Evolutionary conservation across 2,113 vertebrate genomes (phyloP).

Genomic region (Ailuropoda melanoleuca): DNA sequence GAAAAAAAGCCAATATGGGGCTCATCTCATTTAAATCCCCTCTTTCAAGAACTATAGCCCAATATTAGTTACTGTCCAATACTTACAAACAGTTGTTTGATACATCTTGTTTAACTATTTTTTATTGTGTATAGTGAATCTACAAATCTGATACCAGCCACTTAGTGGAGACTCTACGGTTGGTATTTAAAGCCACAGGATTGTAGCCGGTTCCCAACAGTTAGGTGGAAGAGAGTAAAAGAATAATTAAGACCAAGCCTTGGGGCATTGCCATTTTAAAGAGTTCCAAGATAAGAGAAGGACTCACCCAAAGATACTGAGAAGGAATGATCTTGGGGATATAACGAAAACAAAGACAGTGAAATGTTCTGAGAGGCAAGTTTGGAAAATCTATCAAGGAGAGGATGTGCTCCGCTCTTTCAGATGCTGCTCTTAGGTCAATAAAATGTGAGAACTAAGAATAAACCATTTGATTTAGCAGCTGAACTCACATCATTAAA

Average conservation of each 20-base stretch:
- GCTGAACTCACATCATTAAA: neutral
- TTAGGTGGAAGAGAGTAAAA: neutral
- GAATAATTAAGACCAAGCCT: neutral
- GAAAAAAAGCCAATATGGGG: neutral
- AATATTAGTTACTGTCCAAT: too few species aligned
- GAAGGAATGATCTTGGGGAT: neutral
- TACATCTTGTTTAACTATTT: neutral
- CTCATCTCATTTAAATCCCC: neutral
- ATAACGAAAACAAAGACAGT: neutral
- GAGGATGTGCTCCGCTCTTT: neutral
- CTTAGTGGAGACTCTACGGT: neutral
- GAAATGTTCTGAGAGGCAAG: neutral
- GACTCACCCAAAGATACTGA: neutral
- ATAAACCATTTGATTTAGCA: neutral
- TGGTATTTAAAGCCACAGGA: neutral
- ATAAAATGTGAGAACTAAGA: neutral
- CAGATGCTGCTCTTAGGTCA: neutral
- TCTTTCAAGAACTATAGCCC: neutral
- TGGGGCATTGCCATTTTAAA: neutral
- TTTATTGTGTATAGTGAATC: neutral
- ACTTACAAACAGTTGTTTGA: neutral
- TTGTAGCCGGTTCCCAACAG: neutral
- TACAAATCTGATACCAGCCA: neutral
- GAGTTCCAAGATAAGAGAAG: neutral
- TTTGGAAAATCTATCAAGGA: too few species aligned